Percentiles rank a stretch among this genome's conserved stretches.
Conservation (phyloP, 1,140 invertebrate genomes). For the Phymorhynchus buccinoides region DNA sequence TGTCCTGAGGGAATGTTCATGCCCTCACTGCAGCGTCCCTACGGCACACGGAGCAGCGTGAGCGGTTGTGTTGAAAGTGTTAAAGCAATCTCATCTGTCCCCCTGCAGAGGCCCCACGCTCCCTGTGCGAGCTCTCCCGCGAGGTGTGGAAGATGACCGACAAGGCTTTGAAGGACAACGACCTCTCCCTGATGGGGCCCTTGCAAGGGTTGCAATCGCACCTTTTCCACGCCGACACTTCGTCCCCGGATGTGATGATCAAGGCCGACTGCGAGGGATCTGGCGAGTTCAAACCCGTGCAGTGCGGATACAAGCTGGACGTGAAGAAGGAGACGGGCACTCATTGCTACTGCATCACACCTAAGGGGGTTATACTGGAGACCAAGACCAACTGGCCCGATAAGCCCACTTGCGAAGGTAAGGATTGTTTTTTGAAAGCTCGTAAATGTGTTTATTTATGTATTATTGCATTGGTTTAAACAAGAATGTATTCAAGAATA, state of each 20-base stretch:
- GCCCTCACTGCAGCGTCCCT: no score
- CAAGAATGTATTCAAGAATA: no score
- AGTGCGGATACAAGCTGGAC: constrained; percentile 37
- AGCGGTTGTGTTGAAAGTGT: no score
- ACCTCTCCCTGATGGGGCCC: not conserved
- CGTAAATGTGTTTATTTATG: no score
- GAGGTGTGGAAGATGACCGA: constrained; percentile 5
- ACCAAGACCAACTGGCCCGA: not conserved
- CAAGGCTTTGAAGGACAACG: not conserved
- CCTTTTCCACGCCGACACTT: constrained; percentile 1
- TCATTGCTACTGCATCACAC: constrained; percentile 34
- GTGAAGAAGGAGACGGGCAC: not conserved
- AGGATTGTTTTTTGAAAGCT: no score
- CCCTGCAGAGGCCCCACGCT: not conserved
- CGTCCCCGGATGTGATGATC: constrained; percentile 14
- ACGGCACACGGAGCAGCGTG: no score
- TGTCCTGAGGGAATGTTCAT: no score
- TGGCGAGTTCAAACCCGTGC: constrained; percentile 31
- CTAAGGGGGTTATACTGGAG: not conserved
- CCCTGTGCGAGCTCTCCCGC: constrained; percentile 14
- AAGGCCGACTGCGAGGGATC: not conserved
- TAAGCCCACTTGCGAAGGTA: not conserved
- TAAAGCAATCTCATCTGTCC: no score
- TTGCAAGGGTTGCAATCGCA: not conserved
- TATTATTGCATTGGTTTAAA: no score